Conservation (phyloP, 1,140 invertebrate species). For the Drosophila novamexicana region DNA sequence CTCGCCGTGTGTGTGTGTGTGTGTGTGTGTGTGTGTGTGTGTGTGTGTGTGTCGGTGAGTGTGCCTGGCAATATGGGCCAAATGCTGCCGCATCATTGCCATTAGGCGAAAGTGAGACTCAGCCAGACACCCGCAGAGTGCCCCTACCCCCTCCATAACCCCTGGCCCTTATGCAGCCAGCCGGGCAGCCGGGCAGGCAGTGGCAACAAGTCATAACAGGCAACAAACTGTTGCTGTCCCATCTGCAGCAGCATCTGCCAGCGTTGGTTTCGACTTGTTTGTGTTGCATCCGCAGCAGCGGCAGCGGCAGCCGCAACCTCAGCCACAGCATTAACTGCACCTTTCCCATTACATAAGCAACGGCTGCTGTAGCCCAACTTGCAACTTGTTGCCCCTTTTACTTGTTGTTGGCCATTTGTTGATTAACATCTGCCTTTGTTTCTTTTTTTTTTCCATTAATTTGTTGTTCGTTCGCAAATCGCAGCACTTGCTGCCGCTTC, state of each 20-base stretch:
- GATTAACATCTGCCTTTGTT: conserved; percentile 49
- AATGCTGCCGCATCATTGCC: conserved; percentile 56
- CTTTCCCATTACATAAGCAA: conserved; percentile 55
- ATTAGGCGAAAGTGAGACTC: conserved; percentile 52
- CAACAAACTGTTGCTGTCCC: conserved; percentile 29
- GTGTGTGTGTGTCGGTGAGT: neutral
- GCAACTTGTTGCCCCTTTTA: conserved; percentile 38
- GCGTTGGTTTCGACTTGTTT: conserved; percentile 42
- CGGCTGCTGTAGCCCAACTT: conserved; percentile 36
- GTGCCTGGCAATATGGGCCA: conserved; percentile 40
- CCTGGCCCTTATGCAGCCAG: neutral
- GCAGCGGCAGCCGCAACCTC: neutral
- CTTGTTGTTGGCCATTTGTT: conserved; percentile 28
- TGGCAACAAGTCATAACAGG: conserved; percentile 16
- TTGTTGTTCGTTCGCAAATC: neutral
- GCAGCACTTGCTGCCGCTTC: neutral
- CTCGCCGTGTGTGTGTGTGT: neutral
- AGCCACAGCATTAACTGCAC: conserved; percentile 38
- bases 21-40: neutral
- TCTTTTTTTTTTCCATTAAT: no score
- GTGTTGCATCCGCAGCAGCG: conserved; percentile 38
- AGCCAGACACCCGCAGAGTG: neutral
- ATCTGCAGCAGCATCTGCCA: conserved; percentile 22
- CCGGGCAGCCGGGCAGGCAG: neutral
- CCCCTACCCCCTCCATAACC: neutral